Conservation (phyloP, 2,797 vertebrate species). For the Cheirogaleus major region DNA sequence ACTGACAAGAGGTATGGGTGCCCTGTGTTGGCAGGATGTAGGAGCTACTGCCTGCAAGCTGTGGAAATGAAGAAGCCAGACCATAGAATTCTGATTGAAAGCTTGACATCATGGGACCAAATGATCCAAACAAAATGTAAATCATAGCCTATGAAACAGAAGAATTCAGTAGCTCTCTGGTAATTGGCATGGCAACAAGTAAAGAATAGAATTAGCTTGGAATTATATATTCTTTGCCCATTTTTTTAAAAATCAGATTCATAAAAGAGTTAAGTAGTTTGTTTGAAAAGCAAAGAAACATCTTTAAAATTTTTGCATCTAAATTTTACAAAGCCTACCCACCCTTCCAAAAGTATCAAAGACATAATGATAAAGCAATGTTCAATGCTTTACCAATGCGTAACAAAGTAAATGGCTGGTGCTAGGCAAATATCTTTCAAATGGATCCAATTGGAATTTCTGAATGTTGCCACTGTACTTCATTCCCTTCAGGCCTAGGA, state of each 20-base stretch:
- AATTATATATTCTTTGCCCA: not conserved
- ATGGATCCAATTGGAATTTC: constrained; percentile 9
- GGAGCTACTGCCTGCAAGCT: constrained; percentile 60
- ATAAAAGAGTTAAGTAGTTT: not conserved
- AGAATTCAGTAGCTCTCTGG: constrained; percentile 42
- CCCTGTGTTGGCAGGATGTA: constrained; percentile 70
- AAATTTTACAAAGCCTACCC: not conserved
- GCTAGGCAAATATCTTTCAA: not conserved
- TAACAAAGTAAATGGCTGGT: not conserved
- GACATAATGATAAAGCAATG: not conserved
- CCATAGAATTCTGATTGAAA: constrained; percentile 71
- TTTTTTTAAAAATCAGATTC: not conserved
- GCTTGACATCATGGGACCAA: constrained; percentile 14
- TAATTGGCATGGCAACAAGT: not conserved
- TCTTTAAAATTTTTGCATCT: not conserved
- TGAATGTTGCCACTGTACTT: not conserved
- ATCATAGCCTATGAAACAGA: not conserved
- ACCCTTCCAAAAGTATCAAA: not conserved
- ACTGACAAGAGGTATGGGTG: constrained; percentile 74
- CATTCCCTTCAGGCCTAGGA: not conserved
- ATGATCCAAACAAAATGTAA: constrained; percentile 22
- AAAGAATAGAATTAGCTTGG: constrained; percentile 29
- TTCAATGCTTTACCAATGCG: not conserved
- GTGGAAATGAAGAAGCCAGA: constrained; percentile 70
- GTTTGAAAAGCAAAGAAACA: constrained; percentile 45